phyloP scores from a whole-genome alignment of 2,797 vertebrate genomes.

The Liasis olivaceus region DNA sequence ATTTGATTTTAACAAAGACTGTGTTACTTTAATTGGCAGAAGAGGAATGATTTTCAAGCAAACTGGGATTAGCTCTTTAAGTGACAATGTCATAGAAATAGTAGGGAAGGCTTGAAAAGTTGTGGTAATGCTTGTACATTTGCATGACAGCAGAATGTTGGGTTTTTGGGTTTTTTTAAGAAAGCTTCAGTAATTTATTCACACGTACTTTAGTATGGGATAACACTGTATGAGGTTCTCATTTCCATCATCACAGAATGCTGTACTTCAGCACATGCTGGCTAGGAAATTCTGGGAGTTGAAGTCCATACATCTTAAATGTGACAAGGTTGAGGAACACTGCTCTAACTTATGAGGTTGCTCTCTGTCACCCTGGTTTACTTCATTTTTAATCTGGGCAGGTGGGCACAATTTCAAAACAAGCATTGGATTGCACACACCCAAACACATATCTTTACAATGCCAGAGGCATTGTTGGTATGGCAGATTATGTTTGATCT shows the following conservation, averaged over 20 bases:
- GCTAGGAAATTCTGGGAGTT: not conserved
- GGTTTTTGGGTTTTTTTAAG: not conserved
- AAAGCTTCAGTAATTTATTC: not conserved
- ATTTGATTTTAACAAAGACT: conserved; percentile 32
- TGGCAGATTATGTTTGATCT: not conserved
- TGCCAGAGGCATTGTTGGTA: not conserved
- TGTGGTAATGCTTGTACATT: not conserved
- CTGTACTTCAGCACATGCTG: no score
- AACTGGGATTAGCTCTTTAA: conserved; percentile 46
- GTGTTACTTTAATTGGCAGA: conserved; percentile 22
- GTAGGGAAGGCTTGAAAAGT: conserved; percentile 30
- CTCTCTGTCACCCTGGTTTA: not conserved
- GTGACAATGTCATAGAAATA: conserved; percentile 18
- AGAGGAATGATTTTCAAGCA: conserved; percentile 21
- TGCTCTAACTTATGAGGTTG: not conserved
- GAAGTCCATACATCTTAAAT: not conserved
- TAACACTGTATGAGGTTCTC: not conserved
- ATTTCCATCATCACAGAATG: not conserved
- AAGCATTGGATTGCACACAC: not conserved
- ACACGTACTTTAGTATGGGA: not conserved
- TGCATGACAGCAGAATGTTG: not conserved
- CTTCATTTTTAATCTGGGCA: not conserved
- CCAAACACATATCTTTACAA: not conserved
- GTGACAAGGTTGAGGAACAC: not conserved
- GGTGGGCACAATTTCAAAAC: not conserved